A percentile compares a stretch with the other conserved stretches of the same genome.
phyloP scores from a whole-genome alignment of 2,888 invertebrate genomes.

The Ommatoiulus sabulosus region DNA sequence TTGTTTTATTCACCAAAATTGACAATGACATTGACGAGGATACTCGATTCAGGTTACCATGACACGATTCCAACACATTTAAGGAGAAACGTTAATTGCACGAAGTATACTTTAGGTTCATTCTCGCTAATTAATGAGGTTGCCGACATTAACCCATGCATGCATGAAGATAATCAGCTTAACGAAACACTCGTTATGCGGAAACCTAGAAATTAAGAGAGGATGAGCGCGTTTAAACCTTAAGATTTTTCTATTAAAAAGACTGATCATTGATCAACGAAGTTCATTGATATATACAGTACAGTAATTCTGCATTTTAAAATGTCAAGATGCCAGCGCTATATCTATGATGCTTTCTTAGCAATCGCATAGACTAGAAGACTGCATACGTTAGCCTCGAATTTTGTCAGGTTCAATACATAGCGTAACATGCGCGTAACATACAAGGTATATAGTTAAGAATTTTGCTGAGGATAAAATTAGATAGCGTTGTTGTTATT shows the following conservation, averaged over 20 bases:
- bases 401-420: too few relatives aligned
- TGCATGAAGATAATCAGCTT: constrained; percentile 3
- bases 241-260: neutral
- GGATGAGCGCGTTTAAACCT: neutral
- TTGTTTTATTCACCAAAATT: too few relatives aligned
- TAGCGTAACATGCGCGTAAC: too few relatives aligned
- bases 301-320: neutral
- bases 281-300: neutral
- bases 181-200: neutral
- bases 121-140: constrained; percentile 1
- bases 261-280: neutral
- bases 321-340: too few relatives aligned
- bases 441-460: too few relatives aligned
- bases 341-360: too few relatives aligned
- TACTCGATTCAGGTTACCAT: too few relatives aligned
- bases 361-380: too few relatives aligned
- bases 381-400: too few relatives aligned
- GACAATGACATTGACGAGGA: too few relatives aligned
- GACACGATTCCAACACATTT: neutral
- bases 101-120: neutral
- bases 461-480: too few relatives aligned
- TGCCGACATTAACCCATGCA: constrained; percentile 23
- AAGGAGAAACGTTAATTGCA: neutral
- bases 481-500: too few relatives aligned
- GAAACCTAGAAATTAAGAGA: neutral